A percentile compares a stretch with the other conserved stretches of the same genome.
phyloP scores from a whole-genome alignment of 2,888 invertebrate genomes.

The Eilema sororculum region DNA sequence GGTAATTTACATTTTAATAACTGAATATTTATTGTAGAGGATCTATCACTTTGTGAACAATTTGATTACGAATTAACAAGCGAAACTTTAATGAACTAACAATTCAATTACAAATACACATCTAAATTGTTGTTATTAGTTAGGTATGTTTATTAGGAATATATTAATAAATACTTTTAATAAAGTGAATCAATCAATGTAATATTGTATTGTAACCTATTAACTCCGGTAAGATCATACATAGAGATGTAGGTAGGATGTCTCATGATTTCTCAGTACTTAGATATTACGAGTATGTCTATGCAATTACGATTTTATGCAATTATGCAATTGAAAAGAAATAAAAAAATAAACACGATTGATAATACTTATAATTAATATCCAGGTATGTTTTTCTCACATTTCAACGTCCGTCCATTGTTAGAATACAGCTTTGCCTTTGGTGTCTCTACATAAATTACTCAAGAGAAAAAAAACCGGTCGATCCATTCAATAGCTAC shows the following conservation, averaged over 20 bases:
- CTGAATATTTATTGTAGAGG: conserved; percentile 18
- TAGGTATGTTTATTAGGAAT: conserved; percentile 19
- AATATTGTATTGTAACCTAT: conserved; percentile 14
- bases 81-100: conserved; percentile 22
- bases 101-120: conserved; percentile 27
- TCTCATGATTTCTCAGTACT: conserved; percentile 32
- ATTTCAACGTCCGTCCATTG: conserved; percentile 79
- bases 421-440: conserved; percentile 52
- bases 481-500: conserved; percentile 55
- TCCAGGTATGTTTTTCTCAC: conserved; percentile 67
- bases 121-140: conserved; percentile 19
- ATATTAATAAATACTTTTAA: conserved; percentile 51
- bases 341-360: conserved; percentile 55
- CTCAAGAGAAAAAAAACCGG: conserved; percentile 53
- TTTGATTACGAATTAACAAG: conserved; percentile 27
- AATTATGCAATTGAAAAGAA: conserved; percentile 48
- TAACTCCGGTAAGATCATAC: conserved; percentile 64
- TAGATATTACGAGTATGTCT: conserved; percentile 47
- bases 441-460: conserved; percentile 56
- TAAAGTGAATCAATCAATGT: conserved; percentile 32
- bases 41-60: neutral
- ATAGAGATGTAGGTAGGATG: conserved; percentile 37
- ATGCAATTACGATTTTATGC: conserved; percentile 52
- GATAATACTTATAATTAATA: conserved; percentile 54
- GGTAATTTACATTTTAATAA: conserved; percentile 36